These are phyloP conservation scores for Harpalus rubripes DNA, from an alignment of 2,888 invertebrate genomes.

Conservation along the genomic window DNA sequence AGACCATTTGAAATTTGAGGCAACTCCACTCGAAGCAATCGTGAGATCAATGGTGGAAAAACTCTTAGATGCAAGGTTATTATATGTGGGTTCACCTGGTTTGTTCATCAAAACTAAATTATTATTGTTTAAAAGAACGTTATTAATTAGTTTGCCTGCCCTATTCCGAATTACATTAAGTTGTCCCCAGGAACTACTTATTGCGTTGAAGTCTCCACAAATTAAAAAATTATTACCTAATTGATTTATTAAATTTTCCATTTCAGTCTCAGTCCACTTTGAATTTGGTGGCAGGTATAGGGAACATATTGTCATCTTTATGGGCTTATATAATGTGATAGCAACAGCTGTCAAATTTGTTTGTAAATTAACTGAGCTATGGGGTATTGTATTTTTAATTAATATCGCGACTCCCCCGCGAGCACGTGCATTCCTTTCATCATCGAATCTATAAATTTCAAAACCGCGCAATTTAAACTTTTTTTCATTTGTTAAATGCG, in stretches of 20 bases:
- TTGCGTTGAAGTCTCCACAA: background rate
- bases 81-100: background rate
- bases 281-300: background rate
- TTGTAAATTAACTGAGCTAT: background rate
- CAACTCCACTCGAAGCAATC: background rate
- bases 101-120: background rate
- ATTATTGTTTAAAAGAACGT: background rate
- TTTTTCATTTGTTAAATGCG: conserved; percentile 1
- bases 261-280: background rate
- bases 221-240: conserved; percentile 4
- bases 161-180: background rate
- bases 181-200: background rate
- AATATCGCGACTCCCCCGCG: background rate
- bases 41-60: background rate
- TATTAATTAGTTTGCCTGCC: background rate
- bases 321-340: background rate
- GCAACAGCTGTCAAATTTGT: background rate
- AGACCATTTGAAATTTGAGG: background rate
- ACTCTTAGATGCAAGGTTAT: background rate
- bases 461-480: background rate
- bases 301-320: background rate
- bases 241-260: conserved; percentile 1
- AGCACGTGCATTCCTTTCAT: background rate
- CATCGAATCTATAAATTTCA: conserved; percentile 6
- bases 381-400: background rate